Percentiles rank a stretch among this genome's conserved stretches.
Conservation (phyloP, 1,140 invertebrate genomes). For the Chironomus striatipennis region DNA sequence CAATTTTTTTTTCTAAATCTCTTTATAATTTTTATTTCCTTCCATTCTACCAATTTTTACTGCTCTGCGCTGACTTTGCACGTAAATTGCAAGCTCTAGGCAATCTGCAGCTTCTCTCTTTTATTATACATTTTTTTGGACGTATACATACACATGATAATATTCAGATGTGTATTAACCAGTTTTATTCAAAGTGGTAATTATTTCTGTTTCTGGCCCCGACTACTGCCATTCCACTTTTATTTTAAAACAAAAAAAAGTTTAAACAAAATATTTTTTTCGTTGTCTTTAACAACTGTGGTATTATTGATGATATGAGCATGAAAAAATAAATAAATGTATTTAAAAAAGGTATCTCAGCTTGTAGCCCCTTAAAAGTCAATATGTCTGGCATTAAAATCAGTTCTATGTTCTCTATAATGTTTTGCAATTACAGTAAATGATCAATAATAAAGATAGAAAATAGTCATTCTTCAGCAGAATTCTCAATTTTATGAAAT, state of each 20-base stretch:
- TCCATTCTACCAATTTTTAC: no score
- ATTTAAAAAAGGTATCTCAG: neutral
- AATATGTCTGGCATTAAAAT: conserved; percentile 2
- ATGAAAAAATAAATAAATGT: no score
- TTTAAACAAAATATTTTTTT: neutral
- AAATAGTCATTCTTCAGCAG: neutral
- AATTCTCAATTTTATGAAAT: neutral
- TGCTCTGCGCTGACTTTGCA: neutral
- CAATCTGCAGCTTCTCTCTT: neutral
- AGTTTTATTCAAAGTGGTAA: conserved; percentile 10
- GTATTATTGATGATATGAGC: no score
- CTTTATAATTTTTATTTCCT: no score
- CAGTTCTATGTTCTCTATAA: conserved; percentile 19
- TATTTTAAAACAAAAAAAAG: neutral
- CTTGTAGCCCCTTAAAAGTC: neutral
- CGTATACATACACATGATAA: neutral
- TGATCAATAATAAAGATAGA: conserved; percentile 22
- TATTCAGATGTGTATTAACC: neutral
- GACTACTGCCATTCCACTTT: neutral
- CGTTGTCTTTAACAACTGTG: no score
- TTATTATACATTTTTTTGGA: neutral
- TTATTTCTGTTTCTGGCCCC: neutral
- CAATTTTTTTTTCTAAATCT: no score
- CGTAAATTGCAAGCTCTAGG: conserved; percentile 6
- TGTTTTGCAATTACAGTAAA: conserved; percentile 21